Evolutionary conservation across 2,113 vertebrate genomes (phyloP), one percentile per base, ranked within the genome.

Genomic region (Apteryx owenii): DNA sequence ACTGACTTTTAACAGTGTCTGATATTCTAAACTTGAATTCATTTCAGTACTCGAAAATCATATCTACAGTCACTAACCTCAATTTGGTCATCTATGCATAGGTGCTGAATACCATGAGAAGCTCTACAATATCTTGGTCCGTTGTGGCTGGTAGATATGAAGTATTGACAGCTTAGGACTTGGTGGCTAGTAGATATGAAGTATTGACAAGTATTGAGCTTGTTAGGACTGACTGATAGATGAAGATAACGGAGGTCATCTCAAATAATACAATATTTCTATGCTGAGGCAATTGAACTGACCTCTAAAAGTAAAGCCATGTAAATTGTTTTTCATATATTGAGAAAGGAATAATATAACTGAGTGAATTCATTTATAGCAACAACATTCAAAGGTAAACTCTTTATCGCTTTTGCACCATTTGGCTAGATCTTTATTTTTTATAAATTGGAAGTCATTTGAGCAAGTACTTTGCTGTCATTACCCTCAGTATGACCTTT

Each of bases 161-260:
- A 20, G 1, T 64, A 51, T 8, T 56, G 28, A 22, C 25, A 64
- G 26, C 20, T 28, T 28, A 54, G 53, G 26, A 25, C 53, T 54
- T 28, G 53, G 13, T 25, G 48, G 15, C 12, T 77, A 18, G 9
- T 17, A 73, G 20, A 33, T 65, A 36, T 6, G 10, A 84, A 21
- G 1, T 65, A 53, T 10, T 56, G 28, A 22, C 25, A 65, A 70
- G 10, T 18, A 4, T 46, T 38, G 18, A 46, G 3, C 4, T 15
- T 2, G 0, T 58, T 66, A 56, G 7, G 15, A 61, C 18, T 66
- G 51, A 36, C 15, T 88, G 50, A 61, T 6, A 66, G 81, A 78
- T 5, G 4, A 36, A 22, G 17, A 65, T 51, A 40, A 61, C 0
- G 0, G 38, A 31, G 15, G 13, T 79, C 9, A n/a, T 85, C 31